Evolutionary conservation across 2,888 invertebrate species (phyloP), one percentile per base, ranked within the genome.

Genomic region (Drosophila subquinaria): DNA sequence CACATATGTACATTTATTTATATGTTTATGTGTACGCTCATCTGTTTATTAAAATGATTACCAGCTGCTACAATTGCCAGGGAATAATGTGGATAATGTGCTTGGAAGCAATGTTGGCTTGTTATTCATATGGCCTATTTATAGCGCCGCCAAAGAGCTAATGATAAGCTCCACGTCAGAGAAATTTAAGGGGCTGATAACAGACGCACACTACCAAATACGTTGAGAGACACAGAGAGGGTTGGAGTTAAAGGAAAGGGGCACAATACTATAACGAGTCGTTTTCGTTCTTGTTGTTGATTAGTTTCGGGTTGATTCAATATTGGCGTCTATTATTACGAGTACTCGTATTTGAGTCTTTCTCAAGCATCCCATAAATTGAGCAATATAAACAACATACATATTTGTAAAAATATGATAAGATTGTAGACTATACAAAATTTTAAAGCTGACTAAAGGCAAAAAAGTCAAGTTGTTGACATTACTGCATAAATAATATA

Each of bases 321-420:
- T 33, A 4, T 38, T 20, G 9, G 15, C 9, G 40, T 40, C 38
- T n/a, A 8, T 38, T 38, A 8, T 27, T 27, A 5, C 30, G 27
- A 23, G 30, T 9, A 17, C n/a, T 47, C n/a, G 6, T 23, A 33
- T 43, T 40, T 38, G 36, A 36, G 23, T 71, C 48, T 52, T 9
- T 56, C 61, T 50, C 15, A 45, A 70, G 67, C 52, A 70, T 78
- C 64, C n/a, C 74, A 79, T 74, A 79, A 79, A 77, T 69, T 42
- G 8, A 50, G 76, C 48, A 56, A 57, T 45, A 27, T 50, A 52
- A 76, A 72, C 59, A 71, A 27, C 27, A 27, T 27, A 27, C 27
- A 27, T 27, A 5, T 27, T 27, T 27, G 5, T 27, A 27, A 27
- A 27, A 27, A 27, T 27, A 27, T 27, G 27, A 27, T 74, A 74